A percentile compares a stretch with the other conserved stretches of the same genome.
These are phyloP conservation scores for Porites rus DNA, from an alignment of 92 coral and sea anemone genomes.

Conservation along the genomic window DNA sequence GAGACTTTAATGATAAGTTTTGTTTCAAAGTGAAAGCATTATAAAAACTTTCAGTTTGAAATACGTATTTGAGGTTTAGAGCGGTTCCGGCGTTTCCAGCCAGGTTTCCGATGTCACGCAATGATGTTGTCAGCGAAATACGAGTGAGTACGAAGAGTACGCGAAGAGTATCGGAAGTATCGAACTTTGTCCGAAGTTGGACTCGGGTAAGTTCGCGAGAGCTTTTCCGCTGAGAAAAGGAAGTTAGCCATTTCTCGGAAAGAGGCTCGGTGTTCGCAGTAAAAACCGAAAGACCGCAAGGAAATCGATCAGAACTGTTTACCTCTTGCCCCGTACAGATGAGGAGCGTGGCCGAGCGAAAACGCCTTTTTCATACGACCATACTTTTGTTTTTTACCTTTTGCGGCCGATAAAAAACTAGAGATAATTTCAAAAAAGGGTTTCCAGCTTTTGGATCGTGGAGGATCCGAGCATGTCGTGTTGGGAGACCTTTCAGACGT, in stretches of 20 bases:
- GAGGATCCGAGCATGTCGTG: conserved; percentile 50
- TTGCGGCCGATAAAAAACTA: neutral
- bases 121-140: neutral
- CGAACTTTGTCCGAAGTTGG: neutral
- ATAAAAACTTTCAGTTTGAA: neutral
- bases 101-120: conserved; percentile 55
- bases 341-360: neutral
- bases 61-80: neutral
- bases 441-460: conserved; percentile 4
- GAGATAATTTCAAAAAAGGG: neutral
- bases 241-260: conserved; percentile 50
- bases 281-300: conserved; percentile 31
- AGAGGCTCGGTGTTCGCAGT: conserved; percentile 35
- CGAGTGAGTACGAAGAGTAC: conserved; percentile 6
- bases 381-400: neutral
- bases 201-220: neutral
- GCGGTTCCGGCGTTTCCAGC: conserved; percentile 38
- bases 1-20: neutral
- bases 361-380: neutral
- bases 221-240: conserved; percentile 34
- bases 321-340: conserved; percentile 4
- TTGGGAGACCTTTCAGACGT: conserved; percentile 64
- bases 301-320: conserved; percentile 44
- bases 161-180: conserved; percentile 25
- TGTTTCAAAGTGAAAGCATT: neutral